A percentile compares a stretch with the other conserved stretches of the same genome.
These are phyloP conservation scores for Dallia pectoralis DNA, from an alignment of 2,797 vertebrate genomes.

Conservation along the genomic window DNA sequence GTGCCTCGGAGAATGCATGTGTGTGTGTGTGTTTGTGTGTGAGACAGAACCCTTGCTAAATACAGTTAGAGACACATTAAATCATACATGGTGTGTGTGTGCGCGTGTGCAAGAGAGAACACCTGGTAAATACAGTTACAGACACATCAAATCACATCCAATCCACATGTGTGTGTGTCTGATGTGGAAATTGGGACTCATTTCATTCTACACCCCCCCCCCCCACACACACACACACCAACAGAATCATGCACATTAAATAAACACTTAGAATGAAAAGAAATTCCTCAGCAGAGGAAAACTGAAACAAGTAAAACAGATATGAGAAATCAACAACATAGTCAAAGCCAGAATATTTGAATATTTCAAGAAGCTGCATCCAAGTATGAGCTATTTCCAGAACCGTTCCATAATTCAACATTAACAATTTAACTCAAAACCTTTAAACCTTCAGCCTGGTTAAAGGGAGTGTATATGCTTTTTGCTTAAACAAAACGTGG, in stretches of 20 bases:
- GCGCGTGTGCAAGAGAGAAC: no score
- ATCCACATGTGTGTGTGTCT: conserved; percentile 5
- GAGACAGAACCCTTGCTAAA: conserved; percentile 28
- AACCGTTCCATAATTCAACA: conserved; percentile 76
- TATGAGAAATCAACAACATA: conserved; percentile 64
- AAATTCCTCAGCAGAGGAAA: conserved; percentile 42
- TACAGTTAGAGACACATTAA: conserved; percentile 15
- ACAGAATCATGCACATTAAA: conserved; percentile 6
- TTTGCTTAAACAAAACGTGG: not conserved
- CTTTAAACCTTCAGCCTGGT: conserved; percentile 50
- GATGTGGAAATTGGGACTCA: not conserved
- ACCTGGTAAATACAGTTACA: no score
- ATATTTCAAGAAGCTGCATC: conserved; percentile 76
- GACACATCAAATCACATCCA: no score
- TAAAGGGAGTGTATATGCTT: not conserved
- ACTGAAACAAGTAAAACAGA: conserved; percentile 55
- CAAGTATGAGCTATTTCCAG: conserved; percentile 76
- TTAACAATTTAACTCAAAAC: conserved; percentile 67
- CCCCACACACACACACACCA: not conserved
- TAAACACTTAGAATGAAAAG: conserved; percentile 36
- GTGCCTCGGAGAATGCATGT: conserved; percentile 50
- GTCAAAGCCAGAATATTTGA: conserved; percentile 70
- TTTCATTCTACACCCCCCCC: no score
- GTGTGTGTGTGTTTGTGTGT: conserved; percentile 16
- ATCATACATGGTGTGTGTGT: conserved; percentile 4